Base-by-base conservation (phyloP, 2,888 invertebrate genomes). In the Cephus pygmeus region DNA sequence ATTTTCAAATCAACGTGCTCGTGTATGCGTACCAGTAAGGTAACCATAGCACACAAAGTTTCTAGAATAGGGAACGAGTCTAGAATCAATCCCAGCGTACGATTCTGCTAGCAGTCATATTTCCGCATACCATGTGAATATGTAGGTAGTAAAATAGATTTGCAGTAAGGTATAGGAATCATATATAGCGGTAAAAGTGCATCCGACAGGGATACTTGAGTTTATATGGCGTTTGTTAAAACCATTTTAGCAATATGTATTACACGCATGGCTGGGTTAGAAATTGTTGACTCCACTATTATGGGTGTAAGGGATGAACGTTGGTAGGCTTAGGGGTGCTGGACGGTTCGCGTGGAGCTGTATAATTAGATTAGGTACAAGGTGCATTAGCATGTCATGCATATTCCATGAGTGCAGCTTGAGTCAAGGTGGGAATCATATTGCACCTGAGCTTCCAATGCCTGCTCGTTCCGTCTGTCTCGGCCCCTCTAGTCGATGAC, bases 341-440 rank as follows among this genome's bases (percentile, higher is more conserved):
- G 83, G 83, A 75, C 79, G 83, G 80, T 83, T 87, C 86, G 85
- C 88, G 86, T 84, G 86, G 86, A 89, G 88, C 87, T 87, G 88
- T 88, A 89, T 90, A 90, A 90, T 90, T 90, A 90, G 89, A 90
- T 90, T 88, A 87, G 87, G 86, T 88, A 87, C 87, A 87, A 85
- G 86, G 83, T 81, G 84, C 86, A 90, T 89, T 89, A 89, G 87
- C 89, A 89, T 89, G 87, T 88, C 90, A 90, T 90, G 88, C 89
- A 90, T 90, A 90, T 90, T 90, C 88, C 81, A 90, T 90, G 87
- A 89, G 86, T 83, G 79, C 82, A 15, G 80, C 81, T 79, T 81
- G 76, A 79, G 81, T 80, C 76, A 83, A 84, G 79, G 77, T 77
- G 77, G 83, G 82, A 86, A 85, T 87, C 83, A 83, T 86, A 85